These are phyloP conservation scores for Halotydeus destructor DNA, from an alignment of 1,140 invertebrate genomes.

Conservation along the genomic window DNA sequence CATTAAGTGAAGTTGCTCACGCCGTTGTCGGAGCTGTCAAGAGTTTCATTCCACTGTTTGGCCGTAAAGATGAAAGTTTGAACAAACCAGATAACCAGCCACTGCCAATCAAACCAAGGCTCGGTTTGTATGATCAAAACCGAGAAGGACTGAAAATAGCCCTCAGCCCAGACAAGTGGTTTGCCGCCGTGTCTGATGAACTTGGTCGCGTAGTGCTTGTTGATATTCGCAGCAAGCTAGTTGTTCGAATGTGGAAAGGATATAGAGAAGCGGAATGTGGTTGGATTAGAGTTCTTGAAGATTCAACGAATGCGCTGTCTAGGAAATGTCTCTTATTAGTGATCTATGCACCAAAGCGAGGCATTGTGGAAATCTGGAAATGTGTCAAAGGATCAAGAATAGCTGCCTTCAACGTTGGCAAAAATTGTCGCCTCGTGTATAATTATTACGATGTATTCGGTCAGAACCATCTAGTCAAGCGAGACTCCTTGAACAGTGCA, in stretches of 20 bases:
- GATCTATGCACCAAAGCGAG: slow-evolving; percentile 62
- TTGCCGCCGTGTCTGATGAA: slow-evolving; percentile 59
- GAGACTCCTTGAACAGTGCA: neutral
- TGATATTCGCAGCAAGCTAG: slow-evolving; percentile 52
- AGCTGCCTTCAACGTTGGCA: slow-evolving; percentile 66
- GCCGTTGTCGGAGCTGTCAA: slow-evolving; percentile 71
- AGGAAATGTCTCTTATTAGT: slow-evolving; percentile 48
- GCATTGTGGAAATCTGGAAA: slow-evolving; percentile 55
- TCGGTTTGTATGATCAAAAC: slow-evolving; percentile 59
- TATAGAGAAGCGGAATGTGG: slow-evolving; percentile 79
- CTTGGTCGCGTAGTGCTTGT: slow-evolving; percentile 65
- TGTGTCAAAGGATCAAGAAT: slow-evolving; percentile 65
- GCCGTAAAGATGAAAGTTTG: slow-evolving; percentile 18
- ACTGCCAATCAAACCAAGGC: slow-evolving; percentile 30
- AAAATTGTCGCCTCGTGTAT: slow-evolving; percentile 22
- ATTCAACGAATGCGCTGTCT: slow-evolving; percentile 23
- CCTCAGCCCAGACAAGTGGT: slow-evolving; percentile 51
- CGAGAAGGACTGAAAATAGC: slow-evolving; percentile 45
- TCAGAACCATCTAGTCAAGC: slow-evolving; percentile 4
- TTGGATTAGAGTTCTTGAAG: slow-evolving; percentile 57
- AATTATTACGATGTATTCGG: slow-evolving; percentile 8
- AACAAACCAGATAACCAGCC: slow-evolving; percentile 26
- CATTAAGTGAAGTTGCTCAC: slow-evolving; percentile 61
- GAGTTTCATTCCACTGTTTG: slow-evolving; percentile 16
- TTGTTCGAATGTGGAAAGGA: slow-evolving; percentile 70